A percentile compares a stretch with the other conserved stretches of the same genome.
Evolutionary conservation across 2,797 vertebrate species (phyloP).

Genomic region (Bothrops alternatus): DNA sequence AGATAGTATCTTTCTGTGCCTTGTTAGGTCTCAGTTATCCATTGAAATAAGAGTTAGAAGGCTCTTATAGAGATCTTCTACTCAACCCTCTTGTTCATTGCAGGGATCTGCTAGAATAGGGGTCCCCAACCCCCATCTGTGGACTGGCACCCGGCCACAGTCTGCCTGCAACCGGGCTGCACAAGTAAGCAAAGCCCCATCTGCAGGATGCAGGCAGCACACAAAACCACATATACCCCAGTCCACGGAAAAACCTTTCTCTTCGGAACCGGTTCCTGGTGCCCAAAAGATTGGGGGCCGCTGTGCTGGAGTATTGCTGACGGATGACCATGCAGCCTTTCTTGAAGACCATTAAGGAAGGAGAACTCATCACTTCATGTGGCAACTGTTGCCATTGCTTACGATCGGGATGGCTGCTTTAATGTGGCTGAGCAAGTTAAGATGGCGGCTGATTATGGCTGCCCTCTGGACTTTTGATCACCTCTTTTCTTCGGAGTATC

Average conservation of each 20-base stretch:
- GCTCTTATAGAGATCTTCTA: background rate
- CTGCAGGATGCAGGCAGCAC: too few species aligned
- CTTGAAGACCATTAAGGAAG: background rate
- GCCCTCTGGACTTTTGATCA: background rate
- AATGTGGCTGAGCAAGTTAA: background rate
- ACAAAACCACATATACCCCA: too few species aligned
- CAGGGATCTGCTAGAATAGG: background rate
- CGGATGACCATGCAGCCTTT: background rate
- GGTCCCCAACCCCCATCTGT: too few species aligned
- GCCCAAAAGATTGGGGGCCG: too few species aligned
- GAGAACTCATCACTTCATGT: background rate
- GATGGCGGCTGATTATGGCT: background rate
- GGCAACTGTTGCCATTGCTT: background rate
- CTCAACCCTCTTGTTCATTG: background rate
- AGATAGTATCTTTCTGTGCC: background rate
- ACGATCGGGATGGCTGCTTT: background rate
- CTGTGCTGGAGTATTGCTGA: background rate
- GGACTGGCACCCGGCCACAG: too few species aligned
- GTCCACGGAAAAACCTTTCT: too few species aligned
- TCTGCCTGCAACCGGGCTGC: too few species aligned
- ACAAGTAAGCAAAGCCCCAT: too few species aligned
- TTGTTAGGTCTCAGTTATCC: background rate
- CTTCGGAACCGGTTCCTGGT: too few species aligned
- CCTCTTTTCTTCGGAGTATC: too few species aligned
- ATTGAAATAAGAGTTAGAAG: background rate